A percentile compares a stretch with the other conserved stretches of the same genome.
Conservation (phyloP, 2,888 invertebrate species). For the Chrysopilus asiliformis region DNA sequence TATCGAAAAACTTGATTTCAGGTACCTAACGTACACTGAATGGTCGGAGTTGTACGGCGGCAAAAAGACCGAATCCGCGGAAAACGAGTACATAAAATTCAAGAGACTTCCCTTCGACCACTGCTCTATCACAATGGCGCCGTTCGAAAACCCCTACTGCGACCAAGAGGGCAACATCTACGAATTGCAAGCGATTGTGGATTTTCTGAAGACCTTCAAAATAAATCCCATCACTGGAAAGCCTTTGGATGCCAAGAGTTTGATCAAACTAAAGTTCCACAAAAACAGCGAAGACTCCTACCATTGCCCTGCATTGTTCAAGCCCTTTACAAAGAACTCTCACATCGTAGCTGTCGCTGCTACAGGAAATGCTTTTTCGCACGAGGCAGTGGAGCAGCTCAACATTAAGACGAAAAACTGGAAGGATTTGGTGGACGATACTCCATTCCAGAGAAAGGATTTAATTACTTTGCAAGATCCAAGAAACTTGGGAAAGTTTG, state of each 20-base stretch:
- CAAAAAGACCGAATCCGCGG: conserved; percentile 55
- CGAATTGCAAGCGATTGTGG: conserved; percentile 75
- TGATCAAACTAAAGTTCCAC: conserved; percentile 76
- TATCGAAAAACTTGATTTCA: too few species aligned
- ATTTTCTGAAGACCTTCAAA: conserved; percentile 82
- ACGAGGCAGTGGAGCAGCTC: conserved; percentile 90
- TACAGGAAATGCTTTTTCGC: conserved; percentile 91
- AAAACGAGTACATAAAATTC: conserved; percentile 67
- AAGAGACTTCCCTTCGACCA: conserved; percentile 85
- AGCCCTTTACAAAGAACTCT: conserved; percentile 83
- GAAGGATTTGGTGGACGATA: conserved; percentile 85
- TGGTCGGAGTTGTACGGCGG: conserved; percentile 86
- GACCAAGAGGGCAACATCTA: conserved; percentile 85
- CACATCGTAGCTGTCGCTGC: conserved; percentile 81
- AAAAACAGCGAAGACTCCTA: conserved; percentile 65
- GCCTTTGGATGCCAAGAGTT: conserved; percentile 64
- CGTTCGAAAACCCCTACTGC: conserved; percentile 84
- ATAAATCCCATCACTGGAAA: conserved; percentile 89
- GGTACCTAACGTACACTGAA: conserved; percentile 77
- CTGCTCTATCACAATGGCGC: conserved; percentile 82
- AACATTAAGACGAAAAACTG: conserved; percentile 91
- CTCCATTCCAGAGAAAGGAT: conserved; percentile 75
- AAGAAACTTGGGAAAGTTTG: conserved; percentile 78
- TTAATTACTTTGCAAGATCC: conserved; percentile 91
- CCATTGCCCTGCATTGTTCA: conserved; percentile 90